Evolutionary conservation across 2,888 invertebrate genomes (phyloP), one percentile per base, ranked within the genome.

Genomic region (Galerucella pusilla): DNA sequence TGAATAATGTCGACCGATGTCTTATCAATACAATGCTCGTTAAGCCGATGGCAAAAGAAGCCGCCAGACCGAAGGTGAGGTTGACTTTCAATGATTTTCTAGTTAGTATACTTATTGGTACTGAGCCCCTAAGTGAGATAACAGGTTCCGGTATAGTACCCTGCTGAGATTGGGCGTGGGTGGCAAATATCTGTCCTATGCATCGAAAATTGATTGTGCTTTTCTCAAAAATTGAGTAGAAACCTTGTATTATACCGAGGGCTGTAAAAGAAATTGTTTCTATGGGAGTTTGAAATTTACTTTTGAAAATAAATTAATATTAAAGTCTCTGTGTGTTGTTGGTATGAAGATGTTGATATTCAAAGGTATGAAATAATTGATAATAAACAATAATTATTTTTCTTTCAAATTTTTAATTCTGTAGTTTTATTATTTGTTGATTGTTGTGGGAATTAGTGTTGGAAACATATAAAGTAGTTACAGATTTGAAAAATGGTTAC

Each of bases 1-100:
- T 78, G 78, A 80, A 79, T 79, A 79, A 80, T 79, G 78, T 74
- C 79, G 78, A 78, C 80, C 78, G 83, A 81, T 81, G 80, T 78
- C 79, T 81, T 82, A 83, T 82, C 83, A 81, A 81, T 80, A 79
- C 77, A 73, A 70, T 64, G 73, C 78, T 78, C 76, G 79, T 79
- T 80, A 77, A 78, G 75, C 65, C 66, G 71, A 46, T 42, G 79
- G 80, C 79, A 81, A 78, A 82, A 81, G 81, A 81, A 70, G 59
- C 70, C 80, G 80, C 81, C 81, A 79, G 68, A 63, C 74, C 78
- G 74, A 75, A 82, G 80, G 79, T 81, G 80, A 79, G 35, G 80
- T 81, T 81, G 81, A 83, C 81, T 82, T 83, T 79, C 81, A 79
- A 78, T 78, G 79, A 80, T 79, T 81, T 81, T 80, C 79, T 78